Percentiles rank a stretch among this genome's conserved stretches.
Evolutionary conservation across 2,888 invertebrate species (phyloP).

Genomic region (Drosophila falleni): DNA sequence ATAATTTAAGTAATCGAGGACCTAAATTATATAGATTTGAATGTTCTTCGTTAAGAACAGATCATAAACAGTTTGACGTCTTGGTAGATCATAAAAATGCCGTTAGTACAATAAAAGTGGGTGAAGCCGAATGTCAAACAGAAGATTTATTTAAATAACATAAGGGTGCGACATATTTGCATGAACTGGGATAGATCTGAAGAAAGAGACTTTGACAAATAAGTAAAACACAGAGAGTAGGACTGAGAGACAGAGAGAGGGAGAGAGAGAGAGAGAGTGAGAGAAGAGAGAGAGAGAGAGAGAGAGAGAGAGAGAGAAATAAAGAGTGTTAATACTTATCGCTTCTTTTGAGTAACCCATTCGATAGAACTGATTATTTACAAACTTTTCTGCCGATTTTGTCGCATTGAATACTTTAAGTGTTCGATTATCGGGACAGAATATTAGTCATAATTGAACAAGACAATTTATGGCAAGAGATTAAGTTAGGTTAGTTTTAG

Average conservation of each 20-base stretch:
- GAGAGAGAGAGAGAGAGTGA: neutral
- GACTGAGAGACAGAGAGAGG: neutral
- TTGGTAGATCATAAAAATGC: neutral
- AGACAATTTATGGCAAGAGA: constrained; percentile 22
- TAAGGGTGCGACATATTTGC: constrained; percentile 37
- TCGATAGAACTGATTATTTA: constrained; percentile 8
- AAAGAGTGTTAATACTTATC: neutral
- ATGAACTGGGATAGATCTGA: neutral
- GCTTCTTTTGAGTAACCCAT: neutral
- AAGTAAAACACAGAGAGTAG: neutral
- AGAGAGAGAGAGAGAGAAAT: neutral
- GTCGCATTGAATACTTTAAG: constrained; percentile 5
- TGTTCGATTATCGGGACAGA: constrained; percentile 7
- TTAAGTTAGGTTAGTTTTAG: constrained; percentile 14
- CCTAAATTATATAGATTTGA: neutral
- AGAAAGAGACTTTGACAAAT: neutral
- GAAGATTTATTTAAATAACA: constrained; percentile 16
- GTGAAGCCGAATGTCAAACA: constrained; percentile 1
- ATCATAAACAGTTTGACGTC: constrained; percentile 13
- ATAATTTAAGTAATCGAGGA: neutral
- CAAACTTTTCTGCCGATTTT: neutral
- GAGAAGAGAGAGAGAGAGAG: neutral
- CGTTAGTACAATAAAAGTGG: constrained; percentile 5
- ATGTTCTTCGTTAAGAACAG: neutral
- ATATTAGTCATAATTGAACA: constrained; percentile 4